Conservation (phyloP, 2,113 vertebrate species). For the Apaloderma vittatum region DNA sequence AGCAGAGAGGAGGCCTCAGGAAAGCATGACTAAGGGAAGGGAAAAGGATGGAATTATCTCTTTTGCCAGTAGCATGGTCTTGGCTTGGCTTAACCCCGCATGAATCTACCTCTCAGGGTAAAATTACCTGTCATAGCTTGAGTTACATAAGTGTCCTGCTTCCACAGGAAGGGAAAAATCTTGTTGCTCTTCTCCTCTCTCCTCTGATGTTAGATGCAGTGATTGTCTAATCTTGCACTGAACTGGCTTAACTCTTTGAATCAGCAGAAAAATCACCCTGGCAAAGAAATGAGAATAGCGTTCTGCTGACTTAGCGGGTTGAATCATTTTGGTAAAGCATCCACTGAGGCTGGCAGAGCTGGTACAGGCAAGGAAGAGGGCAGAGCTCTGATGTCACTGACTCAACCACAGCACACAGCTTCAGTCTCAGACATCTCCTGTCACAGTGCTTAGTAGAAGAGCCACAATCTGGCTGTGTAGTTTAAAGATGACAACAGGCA, state of each 20-base stretch:
- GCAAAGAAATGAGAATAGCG: not conserved
- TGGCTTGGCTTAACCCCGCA: not conserved
- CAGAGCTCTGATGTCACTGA: accelerated
- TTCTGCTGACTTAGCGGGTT: not conserved
- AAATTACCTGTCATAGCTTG: slow-evolving; percentile 36
- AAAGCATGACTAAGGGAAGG: slow-evolving; percentile 62
- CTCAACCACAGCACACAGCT: not conserved
- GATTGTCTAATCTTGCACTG: not conserved
- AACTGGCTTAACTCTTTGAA: not conserved
- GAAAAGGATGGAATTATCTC: not conserved
- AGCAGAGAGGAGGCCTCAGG: slow-evolving; percentile 20
- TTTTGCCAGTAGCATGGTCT: slow-evolving; percentile 16
- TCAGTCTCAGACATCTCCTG: not conserved
- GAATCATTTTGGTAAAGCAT: not conserved
- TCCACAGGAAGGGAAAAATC: not conserved
- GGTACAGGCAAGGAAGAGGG: not conserved
- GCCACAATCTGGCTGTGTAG: not conserved
- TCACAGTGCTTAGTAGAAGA: not conserved
- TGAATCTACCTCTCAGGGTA: not conserved
- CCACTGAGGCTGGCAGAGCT: not conserved
- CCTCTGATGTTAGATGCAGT: not conserved
- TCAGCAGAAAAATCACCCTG: not conserved
- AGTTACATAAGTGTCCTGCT: not conserved
- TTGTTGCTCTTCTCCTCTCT: not conserved
- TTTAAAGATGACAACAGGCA: not conserved